These are phyloP conservation scores for Australoheros facetus DNA, from an alignment of 2,797 vertebrate genomes.

Conservation along the genomic window DNA sequence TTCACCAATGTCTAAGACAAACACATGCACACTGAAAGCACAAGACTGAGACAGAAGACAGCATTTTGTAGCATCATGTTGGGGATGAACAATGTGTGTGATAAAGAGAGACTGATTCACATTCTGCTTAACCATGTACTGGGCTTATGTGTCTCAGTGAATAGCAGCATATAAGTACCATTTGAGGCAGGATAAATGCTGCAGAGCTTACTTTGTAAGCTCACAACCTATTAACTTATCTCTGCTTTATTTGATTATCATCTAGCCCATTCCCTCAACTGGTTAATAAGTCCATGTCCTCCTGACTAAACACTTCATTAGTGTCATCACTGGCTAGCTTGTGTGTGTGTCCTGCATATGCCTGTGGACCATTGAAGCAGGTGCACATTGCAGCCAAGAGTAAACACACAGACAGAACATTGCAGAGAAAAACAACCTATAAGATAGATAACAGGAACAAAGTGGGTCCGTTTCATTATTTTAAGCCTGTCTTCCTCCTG, in stretches of 20 bases:
- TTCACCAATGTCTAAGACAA: slow-evolving; percentile 59
- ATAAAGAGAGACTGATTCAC: background rate
- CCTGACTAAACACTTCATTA: slow-evolving; percentile 65
- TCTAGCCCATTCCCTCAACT: slow-evolving; percentile 50
- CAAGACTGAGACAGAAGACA: slow-evolving; percentile 11
- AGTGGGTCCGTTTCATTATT: background rate
- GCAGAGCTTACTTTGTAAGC: slow-evolving; percentile 40
- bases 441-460: slow-evolving; percentile 20
- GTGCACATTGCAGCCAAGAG: slow-evolving; percentile 44
- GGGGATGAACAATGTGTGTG: background rate
- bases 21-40: slow-evolving; percentile 11
- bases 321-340: slow-evolving; percentile 63
- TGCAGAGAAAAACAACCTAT: slow-evolving; percentile 46
- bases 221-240: slow-evolving; percentile 63
- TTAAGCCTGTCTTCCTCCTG: background rate
- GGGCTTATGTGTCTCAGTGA: background rate
- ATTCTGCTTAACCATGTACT: background rate
- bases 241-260: slow-evolving; percentile 65
- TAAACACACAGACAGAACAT: slow-evolving; percentile 48
- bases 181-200: slow-evolving; percentile 29
- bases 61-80: background rate
- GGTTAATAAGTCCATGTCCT: slow-evolving; percentile 63
- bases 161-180: slow-evolving; percentile 12
- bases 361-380: slow-evolving; percentile 42
- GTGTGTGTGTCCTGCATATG: slow-evolving; percentile 41